Base-by-base conservation (phyloP, 53 echinoderm and acorn worm genomes). In the Echinarachnius parma region DNA sequence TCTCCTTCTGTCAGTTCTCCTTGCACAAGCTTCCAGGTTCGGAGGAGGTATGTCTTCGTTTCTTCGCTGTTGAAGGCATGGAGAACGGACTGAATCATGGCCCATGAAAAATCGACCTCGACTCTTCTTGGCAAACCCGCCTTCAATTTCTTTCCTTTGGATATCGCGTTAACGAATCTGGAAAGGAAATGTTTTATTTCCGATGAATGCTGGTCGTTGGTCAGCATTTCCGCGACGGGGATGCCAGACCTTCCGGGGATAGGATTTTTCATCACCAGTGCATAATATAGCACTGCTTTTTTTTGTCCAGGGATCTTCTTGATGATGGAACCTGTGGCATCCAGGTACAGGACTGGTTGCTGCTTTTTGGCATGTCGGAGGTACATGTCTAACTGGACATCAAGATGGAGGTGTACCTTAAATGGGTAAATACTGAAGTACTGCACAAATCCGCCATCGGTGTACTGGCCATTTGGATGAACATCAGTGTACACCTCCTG, bases 241-340 rank as follows among this genome's bases (percentile, higher is more conserved):
- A 82, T 64, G 20, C 53, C 82, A 16, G 82, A 62, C 44, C 56
- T 62, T 28, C 82, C 75, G n/a, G 44, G 28, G 9, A 53, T 19
- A 16, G 82, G 82, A 46, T 82, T 82, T 52, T 53, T 13, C 28
- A 55, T 65, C 21, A 77, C 52, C 54, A 82, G 39, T 31, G 82
- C 75, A 9, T 82, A 82, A n/a, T 82, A 64, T 11, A 46, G 62
- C 4, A 82, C 48, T 21, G 52, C 47, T 30, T 83, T 77, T 9
- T 56, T 36, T 47, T 83, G 83, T 37, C 78, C 77, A 0, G 78
- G 77, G 21, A 83, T 64, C 13, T 82, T 82, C 59, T 68, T 83
- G 0, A 83, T 57, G 19, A 81, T 35, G 15, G 82, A 82, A 14
- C 82, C 65, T 22, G 76, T 82, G 1, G 82, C 82, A 30, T 82